These are phyloP conservation scores for Dallia pectoralis DNA, from an alignment of 2,797 vertebrate genomes.

Conservation along the genomic window DNA sequence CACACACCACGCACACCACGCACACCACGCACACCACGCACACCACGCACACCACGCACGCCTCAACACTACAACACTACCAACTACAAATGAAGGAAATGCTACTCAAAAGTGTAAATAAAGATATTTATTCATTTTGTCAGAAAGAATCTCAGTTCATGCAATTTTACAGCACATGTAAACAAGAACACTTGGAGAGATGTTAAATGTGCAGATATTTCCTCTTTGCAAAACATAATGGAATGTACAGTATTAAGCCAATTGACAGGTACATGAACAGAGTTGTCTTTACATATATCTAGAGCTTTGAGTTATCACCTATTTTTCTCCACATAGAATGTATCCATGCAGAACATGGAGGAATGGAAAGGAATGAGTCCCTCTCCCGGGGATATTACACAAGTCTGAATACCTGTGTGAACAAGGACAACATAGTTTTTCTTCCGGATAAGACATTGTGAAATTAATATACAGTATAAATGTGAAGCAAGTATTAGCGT, in stretches of 20 bases:
- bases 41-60: too few relatives aligned
- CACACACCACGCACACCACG: too few relatives aligned
- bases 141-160: slow-evolving; percentile 75
- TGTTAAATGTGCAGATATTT: slow-evolving; percentile 71
- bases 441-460: slow-evolving; percentile 56
- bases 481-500: slow-evolving; percentile 1
- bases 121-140: slow-evolving; percentile 74
- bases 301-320: slow-evolving; percentile 26
- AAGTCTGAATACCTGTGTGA: slow-evolving; percentile 24
- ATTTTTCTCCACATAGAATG: slow-evolving; percentile 21
- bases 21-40: too few relatives aligned
- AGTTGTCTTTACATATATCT: background rate
- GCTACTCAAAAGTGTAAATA: slow-evolving; percentile 62
- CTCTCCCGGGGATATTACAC: slow-evolving; percentile 44
- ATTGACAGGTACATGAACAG: slow-evolving; percentile 42
- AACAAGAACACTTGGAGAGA: slow-evolving; percentile 79
- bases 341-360: slow-evolving; percentile 29
- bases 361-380: slow-evolving; percentile 18
- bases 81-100: slow-evolving; percentile 1
- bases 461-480: slow-evolving; percentile 28
- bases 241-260: slow-evolving; percentile 77
- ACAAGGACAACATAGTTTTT: slow-evolving; percentile 13
- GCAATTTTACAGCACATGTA: slow-evolving; percentile 84
- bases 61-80: too few relatives aligned
- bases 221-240: slow-evolving; percentile 66